Percentiles rank a stretch among this genome's conserved stretches.
phyloP scores from a whole-genome alignment of 1,140 invertebrate species.

The Cotesia typhae region DNA sequence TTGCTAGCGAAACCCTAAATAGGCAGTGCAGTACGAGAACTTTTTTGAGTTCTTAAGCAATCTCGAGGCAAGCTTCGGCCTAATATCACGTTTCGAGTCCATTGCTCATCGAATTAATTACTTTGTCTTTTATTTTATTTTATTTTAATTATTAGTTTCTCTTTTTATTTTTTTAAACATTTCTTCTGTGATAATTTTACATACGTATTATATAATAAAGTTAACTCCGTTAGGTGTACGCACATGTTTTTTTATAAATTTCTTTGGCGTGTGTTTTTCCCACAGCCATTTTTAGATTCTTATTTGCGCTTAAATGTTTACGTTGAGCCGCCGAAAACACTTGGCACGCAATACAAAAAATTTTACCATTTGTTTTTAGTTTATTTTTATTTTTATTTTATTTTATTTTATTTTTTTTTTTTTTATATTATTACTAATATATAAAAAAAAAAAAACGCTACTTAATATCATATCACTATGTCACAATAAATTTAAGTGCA shows the following conservation, averaged over 20 bases:
- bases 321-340: conserved; percentile 41
- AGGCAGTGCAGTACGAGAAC: conserved; percentile 65
- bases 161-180: conserved; percentile 54
- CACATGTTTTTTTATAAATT: conserved; percentile 45
- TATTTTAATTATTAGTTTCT: conserved; percentile 38
- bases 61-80: conserved; percentile 67
- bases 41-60: conserved; percentile 63
- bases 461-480: too few relatives aligned
- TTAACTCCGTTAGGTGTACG: conserved; percentile 48
- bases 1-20: conserved; percentile 66
- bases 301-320: conserved; percentile 30
- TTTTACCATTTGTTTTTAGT: neutral
- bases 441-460: too few relatives aligned
- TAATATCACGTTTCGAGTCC: conserved; percentile 67
- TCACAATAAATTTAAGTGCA: too few relatives aligned
- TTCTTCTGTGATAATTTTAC: conserved; percentile 48
- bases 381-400: conserved; percentile 11
- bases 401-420: conserved; percentile 10
- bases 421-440: neutral
- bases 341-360: conserved; percentile 32
- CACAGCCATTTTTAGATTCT: conserved; percentile 27
- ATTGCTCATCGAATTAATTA: conserved; percentile 61
- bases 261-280: conserved; percentile 59
- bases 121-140: conserved; percentile 37
- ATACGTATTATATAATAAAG: too few relatives aligned